These are phyloP conservation scores for Tichodroma muraria DNA, from an alignment of 2,113 vertebrate species.

Conservation along the genomic window DNA sequence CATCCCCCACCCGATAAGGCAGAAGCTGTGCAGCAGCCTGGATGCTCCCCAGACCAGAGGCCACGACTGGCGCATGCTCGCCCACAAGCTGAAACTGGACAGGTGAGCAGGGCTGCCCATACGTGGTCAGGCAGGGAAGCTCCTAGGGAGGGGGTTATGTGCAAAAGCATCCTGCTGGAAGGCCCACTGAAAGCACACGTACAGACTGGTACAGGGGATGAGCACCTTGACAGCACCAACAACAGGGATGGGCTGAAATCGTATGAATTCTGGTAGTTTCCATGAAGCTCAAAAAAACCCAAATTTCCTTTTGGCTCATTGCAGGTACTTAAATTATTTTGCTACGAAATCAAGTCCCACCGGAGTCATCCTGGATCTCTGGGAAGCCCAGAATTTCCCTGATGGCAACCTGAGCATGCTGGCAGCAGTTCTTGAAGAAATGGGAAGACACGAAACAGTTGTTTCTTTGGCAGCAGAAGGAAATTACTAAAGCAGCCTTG, in stretches of 20 bases:
- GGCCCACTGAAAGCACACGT: not conserved
- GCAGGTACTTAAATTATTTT: constrained; percentile 95
- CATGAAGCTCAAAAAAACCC: not conserved
- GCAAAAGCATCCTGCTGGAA: not conserved
- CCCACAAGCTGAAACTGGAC: constrained; percentile 94
- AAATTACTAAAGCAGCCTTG: constrained; percentile 74
- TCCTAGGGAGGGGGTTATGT: not conserved
- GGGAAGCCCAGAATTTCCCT: constrained; percentile 95
- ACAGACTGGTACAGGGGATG: not conserved
- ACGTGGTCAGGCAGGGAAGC: accelerated
- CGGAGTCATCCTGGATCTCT: constrained; percentile 92
- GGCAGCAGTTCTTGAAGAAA: constrained; percentile 91
- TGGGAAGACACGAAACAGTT: constrained; percentile 87
- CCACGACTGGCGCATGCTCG: constrained; percentile 97
- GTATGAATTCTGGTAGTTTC: not conserved
- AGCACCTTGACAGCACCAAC: constrained; percentile 41
- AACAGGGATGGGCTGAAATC: constrained; percentile 16
- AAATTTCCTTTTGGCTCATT: not conserved
- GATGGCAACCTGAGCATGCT: constrained; percentile 90
- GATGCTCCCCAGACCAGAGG: constrained; percentile 93
- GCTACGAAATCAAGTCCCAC: constrained; percentile 94
- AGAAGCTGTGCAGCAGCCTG: constrained; percentile 96
- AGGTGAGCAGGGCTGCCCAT: constrained; percentile 68
- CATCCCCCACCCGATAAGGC: constrained; percentile 92
- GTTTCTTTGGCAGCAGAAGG: constrained; percentile 82